Evolutionary conservation across 2,888 invertebrate genomes (phyloP).

Genomic region (Cepaea hortensis): DNA sequence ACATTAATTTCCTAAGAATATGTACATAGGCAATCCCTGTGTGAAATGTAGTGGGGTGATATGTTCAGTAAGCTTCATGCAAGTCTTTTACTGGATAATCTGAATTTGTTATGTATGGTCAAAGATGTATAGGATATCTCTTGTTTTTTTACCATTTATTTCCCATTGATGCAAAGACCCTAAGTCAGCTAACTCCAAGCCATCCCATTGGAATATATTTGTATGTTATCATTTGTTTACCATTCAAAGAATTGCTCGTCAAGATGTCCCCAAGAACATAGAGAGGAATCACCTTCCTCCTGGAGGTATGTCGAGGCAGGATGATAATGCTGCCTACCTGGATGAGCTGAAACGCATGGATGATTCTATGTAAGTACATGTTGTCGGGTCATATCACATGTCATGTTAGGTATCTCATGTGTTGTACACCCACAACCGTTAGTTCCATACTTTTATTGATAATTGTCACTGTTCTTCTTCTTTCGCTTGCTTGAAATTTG

Average conservation of each 20-base stretch:
- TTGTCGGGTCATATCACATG: background rate
- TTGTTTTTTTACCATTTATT: background rate
- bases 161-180: background rate
- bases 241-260: constrained; percentile 9
- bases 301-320: constrained; percentile 27
- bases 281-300: constrained; percentile 13
- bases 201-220: background rate
- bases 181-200: background rate
- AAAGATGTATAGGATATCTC: no score
- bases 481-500: no score
- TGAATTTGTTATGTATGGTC: no score
- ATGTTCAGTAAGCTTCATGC: no score
- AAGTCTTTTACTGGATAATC: no score
- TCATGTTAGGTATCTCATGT: no score
- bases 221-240: background rate
- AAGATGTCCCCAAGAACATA: constrained; percentile 23
- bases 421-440: no score
- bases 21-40: no score
- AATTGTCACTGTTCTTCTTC: no score
- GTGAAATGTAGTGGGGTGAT: no score
- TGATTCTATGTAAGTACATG: constrained; percentile 42
- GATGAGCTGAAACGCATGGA: constrained; percentile 49
- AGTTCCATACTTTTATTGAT: no score
- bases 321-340: constrained; percentile 53
- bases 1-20: no score